Evolutionary conservation across 2,888 invertebrate genomes (phyloP).

Genomic region (Amphimallon solstitiale): DNA sequence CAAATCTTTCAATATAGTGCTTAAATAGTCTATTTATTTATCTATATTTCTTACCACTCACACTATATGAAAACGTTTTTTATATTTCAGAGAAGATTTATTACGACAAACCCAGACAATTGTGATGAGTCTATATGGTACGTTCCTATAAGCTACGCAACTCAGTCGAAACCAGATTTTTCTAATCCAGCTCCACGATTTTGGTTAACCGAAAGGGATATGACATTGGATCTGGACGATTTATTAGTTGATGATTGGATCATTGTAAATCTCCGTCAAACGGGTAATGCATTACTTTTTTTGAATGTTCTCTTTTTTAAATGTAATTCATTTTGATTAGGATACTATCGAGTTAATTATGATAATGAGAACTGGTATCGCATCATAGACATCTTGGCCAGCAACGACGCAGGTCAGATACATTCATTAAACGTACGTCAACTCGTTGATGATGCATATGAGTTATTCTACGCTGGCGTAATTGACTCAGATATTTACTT

Average conservation of each 20-base stretch:
- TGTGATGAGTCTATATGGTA: slow-evolving; percentile 7
- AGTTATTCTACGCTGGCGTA: slow-evolving; percentile 69
- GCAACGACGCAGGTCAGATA: slow-evolving; percentile 63
- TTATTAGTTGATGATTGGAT: slow-evolving; percentile 65
- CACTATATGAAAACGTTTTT: too few species aligned
- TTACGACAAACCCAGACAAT: background rate
- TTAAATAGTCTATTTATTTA: too few species aligned
- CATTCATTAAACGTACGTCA: slow-evolving; percentile 77
- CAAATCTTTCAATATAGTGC: too few species aligned
- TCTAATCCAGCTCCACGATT: slow-evolving; percentile 62
- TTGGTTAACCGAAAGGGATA: slow-evolving; percentile 62
- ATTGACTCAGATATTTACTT: slow-evolving; percentile 68
- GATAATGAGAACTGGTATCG: slow-evolving; percentile 74
- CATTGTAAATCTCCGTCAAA: slow-evolving; percentile 72
- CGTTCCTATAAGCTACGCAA: background rate
- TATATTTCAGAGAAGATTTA: background rate
- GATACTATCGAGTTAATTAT: slow-evolving; percentile 78
- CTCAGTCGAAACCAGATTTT: slow-evolving; percentile 61
- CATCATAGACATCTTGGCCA: slow-evolving; percentile 63
- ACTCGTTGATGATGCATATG: slow-evolving; percentile 76
- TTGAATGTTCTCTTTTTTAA: background rate
- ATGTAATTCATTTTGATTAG: slow-evolving; percentile 54
- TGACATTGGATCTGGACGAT: slow-evolving; percentile 50
- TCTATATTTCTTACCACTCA: too few species aligned
- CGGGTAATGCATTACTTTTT: slow-evolving; percentile 60